Evolutionary conservation across 2,113 vertebrate species (phyloP), one percentile per base, ranked within the genome.

Genomic region (Oreocharis arfaki): DNA sequence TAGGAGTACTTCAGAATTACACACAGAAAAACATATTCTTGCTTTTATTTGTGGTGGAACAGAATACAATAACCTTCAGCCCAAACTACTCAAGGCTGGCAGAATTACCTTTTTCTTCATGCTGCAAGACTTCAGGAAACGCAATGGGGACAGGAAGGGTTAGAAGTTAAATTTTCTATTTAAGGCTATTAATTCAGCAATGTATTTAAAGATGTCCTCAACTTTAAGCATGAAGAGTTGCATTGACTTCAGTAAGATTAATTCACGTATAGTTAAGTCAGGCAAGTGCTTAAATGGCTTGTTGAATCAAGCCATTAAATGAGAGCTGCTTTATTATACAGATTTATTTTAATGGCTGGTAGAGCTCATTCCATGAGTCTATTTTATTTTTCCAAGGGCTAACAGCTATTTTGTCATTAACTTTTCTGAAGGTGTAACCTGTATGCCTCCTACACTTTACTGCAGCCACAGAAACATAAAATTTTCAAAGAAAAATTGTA

Each of bases 131-230:
- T 91, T 90, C 55, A 94, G 83, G 83, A 92, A 93, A 93, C 6
- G 15, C 50, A 75, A 67, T 4, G 7, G 73, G 90, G 83, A 94
- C 18, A 84, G 73, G 78, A 94, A 91, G 89, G 67, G 71, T 94
- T 92, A 96, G 87, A 96, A 89, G 68, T 91, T 77, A 83, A 70
- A 77, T 92, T 95, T 92, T 92, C 84, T 93, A 93, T 84, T 96
- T 96, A 96, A 96, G 96, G 96, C 91, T 23, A 78, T 89, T 92
- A 96, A 90, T 92, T 89, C 80, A 92, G 79, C 76, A 71, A 84
- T 47, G 30, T 93, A 74, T 59, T 61, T 20, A 28, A 94, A 86
- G 78, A 87, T 21, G 73, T 94, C 75, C 64, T 95, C 79, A 64
- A 84, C 76, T 90, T 90, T 20, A 97, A 90, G 93, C 95, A 67